A percentile compares a stretch with the other conserved stretches of the same genome.
These are phyloP conservation scores for Cheilosia pagana DNA, from an alignment of 2,888 invertebrate species.

Conservation along the genomic window DNA sequence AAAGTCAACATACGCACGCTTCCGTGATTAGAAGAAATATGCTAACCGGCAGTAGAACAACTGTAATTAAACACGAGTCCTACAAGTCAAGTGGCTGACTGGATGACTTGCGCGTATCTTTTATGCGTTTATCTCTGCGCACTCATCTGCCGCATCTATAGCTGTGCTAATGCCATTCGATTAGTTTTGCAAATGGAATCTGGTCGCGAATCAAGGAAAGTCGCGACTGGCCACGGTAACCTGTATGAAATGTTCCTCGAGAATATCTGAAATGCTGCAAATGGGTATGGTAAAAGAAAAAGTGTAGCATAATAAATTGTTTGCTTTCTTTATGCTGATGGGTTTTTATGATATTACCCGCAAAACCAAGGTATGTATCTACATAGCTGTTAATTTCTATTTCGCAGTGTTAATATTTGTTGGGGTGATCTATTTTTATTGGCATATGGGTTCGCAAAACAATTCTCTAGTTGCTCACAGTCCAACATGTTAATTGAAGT, in stretches of 20 bases:
- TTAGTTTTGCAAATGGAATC: constrained; percentile 26
- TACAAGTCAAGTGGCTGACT: constrained; percentile 39
- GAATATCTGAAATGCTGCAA: constrained; percentile 26
- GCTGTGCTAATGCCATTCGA: constrained; percentile 15
- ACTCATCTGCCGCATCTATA: constrained; percentile 25
- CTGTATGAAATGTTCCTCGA: constrained; percentile 21
- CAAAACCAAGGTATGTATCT: neutral
- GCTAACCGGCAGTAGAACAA: constrained; percentile 72
- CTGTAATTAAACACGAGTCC: constrained; percentile 66
- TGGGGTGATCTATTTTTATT: too few species aligned
- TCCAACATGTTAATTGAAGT: too few species aligned
- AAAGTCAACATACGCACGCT: constrained; percentile 63
- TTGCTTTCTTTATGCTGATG: constrained; percentile 4
- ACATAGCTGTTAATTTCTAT: neutral
- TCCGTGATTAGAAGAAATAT: constrained; percentile 66
- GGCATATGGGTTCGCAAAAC: too few species aligned
- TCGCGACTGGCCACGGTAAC: constrained; percentile 26
- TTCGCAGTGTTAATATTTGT: neutral
- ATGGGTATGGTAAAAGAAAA: constrained; percentile 28
- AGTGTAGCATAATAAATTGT: neutral
- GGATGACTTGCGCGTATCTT: constrained; percentile 21
- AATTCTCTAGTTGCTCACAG: too few species aligned
- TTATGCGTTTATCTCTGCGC: constrained; percentile 45
- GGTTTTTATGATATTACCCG: neutral
- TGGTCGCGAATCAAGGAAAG: constrained; percentile 51